phyloP scores from a whole-genome alignment of 2,797 vertebrate species.

The Morus bassanus region DNA sequence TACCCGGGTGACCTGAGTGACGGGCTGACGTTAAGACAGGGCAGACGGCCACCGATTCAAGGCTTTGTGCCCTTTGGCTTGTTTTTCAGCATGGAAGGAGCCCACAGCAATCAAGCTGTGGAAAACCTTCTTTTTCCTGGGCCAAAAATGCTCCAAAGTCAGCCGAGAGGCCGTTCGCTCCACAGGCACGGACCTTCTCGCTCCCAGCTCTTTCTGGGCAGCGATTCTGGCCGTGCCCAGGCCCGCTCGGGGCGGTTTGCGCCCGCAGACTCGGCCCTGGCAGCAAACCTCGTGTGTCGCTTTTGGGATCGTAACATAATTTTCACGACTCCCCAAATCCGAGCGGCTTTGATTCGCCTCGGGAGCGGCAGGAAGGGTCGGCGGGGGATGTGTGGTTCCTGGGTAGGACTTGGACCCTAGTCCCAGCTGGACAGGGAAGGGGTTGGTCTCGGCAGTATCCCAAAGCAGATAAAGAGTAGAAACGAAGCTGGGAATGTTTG shows the following conservation, averaged over 20 bases:
- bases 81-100: rapidly evolving
- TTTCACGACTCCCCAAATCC: neutral
- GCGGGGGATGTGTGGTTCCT: neutral
- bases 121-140: neutral
- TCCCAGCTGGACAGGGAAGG: neutral
- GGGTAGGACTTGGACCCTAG: too few relatives aligned
- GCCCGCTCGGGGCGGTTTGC: neutral
- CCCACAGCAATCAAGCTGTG: rapidly evolving
- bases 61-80: too few relatives aligned
- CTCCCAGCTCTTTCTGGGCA: neutral
- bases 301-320: rapidly evolving
- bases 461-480: neutral
- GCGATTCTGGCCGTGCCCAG: rapidly evolving
- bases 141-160: rapidly evolving
- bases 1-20: neutral
- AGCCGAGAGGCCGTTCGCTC: rapidly evolving
- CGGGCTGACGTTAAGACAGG: neutral
- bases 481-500: neutral
- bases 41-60: rapidly evolving
- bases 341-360: neutral
- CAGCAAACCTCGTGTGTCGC: rapidly evolving
- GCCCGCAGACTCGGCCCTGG: neutral
- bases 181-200: rapidly evolving
- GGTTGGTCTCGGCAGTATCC: too few relatives aligned
- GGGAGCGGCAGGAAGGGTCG: neutral